These are phyloP conservation scores for Tridacna gigas DNA, from an alignment of 2,888 invertebrate genomes.

Conservation along the genomic window DNA sequence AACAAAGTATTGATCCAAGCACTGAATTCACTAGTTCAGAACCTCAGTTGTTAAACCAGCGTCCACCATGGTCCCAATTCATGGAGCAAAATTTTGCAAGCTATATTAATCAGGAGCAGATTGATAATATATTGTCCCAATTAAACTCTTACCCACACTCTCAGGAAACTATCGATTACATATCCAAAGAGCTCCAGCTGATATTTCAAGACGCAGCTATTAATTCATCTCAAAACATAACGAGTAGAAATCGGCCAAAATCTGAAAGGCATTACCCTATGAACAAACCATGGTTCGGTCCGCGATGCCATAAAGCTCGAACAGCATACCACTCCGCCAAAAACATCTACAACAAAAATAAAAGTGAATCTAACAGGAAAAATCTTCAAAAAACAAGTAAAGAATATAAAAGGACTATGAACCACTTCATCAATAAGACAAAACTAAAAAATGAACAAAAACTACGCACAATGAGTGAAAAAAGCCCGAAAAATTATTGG, in stretches of 20 bases:
- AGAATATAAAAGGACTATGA: constrained; percentile 28
- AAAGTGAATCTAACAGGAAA: not conserved
- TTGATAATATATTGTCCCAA: not conserved
- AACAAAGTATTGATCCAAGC: not conserved
- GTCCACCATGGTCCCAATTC: not conserved
- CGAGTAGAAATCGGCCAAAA: too few species aligned
- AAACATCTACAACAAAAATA: constrained; percentile 6
- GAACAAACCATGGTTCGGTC: constrained; percentile 39
- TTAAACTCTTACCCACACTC: constrained; percentile 1
- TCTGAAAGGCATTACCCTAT: not conserved
- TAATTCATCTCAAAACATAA: too few species aligned
- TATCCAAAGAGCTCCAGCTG: not conserved
- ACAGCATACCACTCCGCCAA: constrained; percentile 16
- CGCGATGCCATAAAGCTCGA: constrained; percentile 25
- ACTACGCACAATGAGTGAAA: not conserved
- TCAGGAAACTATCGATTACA: constrained; percentile 4
- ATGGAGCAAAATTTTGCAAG: not conserved
- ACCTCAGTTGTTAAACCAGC: not conserved
- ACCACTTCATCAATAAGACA: constrained; percentile 15
- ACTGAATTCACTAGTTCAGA: not conserved
- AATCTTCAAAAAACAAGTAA: constrained; percentile 15
- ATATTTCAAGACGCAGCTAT: constrained; percentile 10
- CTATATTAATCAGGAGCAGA: not conserved
- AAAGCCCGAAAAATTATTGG: constrained; percentile 37
- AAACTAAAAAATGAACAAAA: constrained; percentile 19